Percentiles rank a stretch among this genome's conserved stretches.
phyloP scores from a whole-genome alignment of 2,113 vertebrate genomes.

The Nothocercus julius region DNA sequence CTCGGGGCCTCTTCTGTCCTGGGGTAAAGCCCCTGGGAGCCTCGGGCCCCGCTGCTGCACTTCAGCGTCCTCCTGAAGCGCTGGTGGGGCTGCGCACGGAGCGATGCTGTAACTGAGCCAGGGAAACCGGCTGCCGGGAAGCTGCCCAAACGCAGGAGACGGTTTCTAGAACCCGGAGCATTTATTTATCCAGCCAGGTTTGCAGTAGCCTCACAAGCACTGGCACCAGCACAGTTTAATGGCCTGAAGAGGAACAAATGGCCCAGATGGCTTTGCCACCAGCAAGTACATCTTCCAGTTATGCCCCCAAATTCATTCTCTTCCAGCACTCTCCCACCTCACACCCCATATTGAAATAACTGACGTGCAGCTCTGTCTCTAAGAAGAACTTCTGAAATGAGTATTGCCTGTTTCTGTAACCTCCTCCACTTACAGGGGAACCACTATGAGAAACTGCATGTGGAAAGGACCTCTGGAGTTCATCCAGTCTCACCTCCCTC shows the following conservation, averaged over 20 bases:
- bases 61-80: not conserved
- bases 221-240: not conserved
- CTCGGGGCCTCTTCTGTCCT: not conserved
- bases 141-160: not conserved
- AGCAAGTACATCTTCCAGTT: not conserved
- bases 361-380: rapidly evolving
- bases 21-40: not conserved
- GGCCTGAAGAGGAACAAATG: not conserved
- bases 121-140: not conserved
- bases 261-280: not conserved
- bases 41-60: not conserved
- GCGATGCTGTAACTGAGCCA: not conserved
- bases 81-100: not conserved
- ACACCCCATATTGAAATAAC: not conserved
- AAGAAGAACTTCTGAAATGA: not conserved
- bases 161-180: not conserved
- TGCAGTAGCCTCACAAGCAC: not conserved
- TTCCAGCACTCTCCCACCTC: not conserved
- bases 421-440: not conserved
- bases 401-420: not conserved
- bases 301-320: not conserved
- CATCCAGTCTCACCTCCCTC: not conserved
- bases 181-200: not conserved
- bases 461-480: not conserved
- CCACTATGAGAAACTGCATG: rapidly evolving